Base-by-base conservation (phyloP, 2,113 vertebrate species). In the Mionectes macconnelli region DNA sequence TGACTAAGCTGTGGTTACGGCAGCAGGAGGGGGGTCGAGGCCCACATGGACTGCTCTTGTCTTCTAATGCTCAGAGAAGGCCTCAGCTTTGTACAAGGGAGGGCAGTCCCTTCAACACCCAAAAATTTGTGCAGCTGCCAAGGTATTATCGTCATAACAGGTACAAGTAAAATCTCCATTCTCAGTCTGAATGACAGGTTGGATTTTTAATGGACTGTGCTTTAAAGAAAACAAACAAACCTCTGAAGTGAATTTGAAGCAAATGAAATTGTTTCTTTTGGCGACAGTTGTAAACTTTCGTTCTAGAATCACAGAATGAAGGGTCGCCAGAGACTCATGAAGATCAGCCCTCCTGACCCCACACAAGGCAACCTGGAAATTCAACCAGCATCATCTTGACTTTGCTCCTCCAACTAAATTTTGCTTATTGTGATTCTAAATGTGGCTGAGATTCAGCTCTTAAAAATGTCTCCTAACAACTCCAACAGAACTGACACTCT, bases 71-170 rank as follows among this genome's bases (percentile, higher is more conserved):
- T 30, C 21, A 35, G 23, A 3, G 18, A 69, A 53, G 87, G 4
- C 35, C 67, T 49, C 1, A 2, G 55, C 10, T 3, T 49, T 17
- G 31, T 4, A 25, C 31, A 79, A 30, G 1, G 0, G 12, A 72
- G 19, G 7, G 12, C 37, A 72, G 12, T 8, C 30, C 28, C 24
- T 18, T 24, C 39, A 57, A 24, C 23, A 25, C 17, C 37, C 37
- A 23, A 18, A 35, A 33, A 55, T 15, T 8, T 76, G 22, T 11
- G 28, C 28, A n/a, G 42, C 40, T 75, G 31, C 16, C 27, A 40
- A 42, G 35, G 16, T 23, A 27, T 5, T 17, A 37, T 35, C 20
- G 15, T 19, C 14, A 33, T 5, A 33, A 19, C 39, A 56, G 27
- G 50, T 6, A 15, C 14, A 28, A 27, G 25, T 42, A 40, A 72